Evolutionary conservation across 2,113 vertebrate species (phyloP).

Genomic region (Bothrops jararaca): DNA sequence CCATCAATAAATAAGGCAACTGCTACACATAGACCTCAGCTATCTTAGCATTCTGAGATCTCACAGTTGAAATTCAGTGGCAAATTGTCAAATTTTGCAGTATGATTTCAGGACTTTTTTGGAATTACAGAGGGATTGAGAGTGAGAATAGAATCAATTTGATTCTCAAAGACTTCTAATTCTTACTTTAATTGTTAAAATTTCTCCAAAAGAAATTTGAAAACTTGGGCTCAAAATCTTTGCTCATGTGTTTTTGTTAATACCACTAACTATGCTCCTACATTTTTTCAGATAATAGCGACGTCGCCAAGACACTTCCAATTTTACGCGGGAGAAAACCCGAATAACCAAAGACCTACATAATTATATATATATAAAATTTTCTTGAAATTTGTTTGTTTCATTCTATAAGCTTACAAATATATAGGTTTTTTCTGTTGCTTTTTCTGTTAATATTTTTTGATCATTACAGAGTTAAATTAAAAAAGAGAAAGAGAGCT

Average conservation of each 20-base stretch:
- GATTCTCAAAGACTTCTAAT: neutral
- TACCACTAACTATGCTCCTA: neutral
- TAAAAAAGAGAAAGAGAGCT: neutral
- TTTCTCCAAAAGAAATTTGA: neutral
- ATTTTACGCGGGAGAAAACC: too few relatives aligned
- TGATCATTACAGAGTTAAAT: neutral
- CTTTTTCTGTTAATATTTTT: neutral
- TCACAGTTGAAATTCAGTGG: neutral
- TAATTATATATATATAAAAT: neutral
- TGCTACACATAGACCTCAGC: neutral
- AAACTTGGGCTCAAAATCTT: neutral
- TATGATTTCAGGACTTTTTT: neutral
- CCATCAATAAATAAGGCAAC: neutral
- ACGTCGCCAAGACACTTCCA: too few relatives aligned
- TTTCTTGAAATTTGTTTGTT: neutral
- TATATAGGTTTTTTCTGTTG: neutral
- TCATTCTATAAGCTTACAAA: neutral
- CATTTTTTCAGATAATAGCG: neutral
- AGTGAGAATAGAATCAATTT: neutral
- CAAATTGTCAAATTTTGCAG: neutral
- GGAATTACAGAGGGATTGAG: neutral
- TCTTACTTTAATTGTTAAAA: neutral
- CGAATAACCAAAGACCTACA: too few relatives aligned
- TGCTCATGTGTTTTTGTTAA: neutral
- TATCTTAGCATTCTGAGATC: neutral